phyloP scores from a whole-genome alignment of 37 sponge, comb jelly and placozoan species.

The Beroe forskalii region DNA sequence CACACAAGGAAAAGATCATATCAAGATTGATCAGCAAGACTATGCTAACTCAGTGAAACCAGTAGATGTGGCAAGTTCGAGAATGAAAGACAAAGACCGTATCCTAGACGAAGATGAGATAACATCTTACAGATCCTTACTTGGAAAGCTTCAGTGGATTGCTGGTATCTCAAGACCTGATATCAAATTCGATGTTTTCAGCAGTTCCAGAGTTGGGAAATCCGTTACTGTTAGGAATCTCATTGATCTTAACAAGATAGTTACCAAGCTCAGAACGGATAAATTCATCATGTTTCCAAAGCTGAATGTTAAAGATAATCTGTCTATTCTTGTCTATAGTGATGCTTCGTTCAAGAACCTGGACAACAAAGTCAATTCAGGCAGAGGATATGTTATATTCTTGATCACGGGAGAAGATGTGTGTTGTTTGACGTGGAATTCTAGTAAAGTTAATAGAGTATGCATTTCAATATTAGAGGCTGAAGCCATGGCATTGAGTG shows the following conservation, averaged over 20 bases:
- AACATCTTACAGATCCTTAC: not conserved
- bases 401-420: not conserved
- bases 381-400: not conserved
- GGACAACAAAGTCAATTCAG: not conserved
- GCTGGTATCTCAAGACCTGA: conserved; percentile 15
- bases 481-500: not conserved
- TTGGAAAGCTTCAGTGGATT: not conserved
- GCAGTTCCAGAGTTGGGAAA: not conserved
- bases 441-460: not conserved
- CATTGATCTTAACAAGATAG: not conserved
- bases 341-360: conserved; percentile 2
- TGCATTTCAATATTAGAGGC: not conserved
- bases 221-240: not conserved
- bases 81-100: not conserved
- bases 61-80: not conserved
- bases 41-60: not conserved
- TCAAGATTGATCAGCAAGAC: conserved; percentile 5
- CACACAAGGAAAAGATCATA: not conserved
- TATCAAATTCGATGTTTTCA: conserved; percentile 14
- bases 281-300: not conserved
- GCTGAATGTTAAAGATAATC: not conserved
- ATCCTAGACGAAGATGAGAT: not conserved
- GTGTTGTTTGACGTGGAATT: not conserved
- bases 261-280: not conserved
- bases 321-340: not conserved